Base-by-base conservation (phyloP, 2,797 vertebrate species). In the Poeciliopsis presidionis region DNA sequence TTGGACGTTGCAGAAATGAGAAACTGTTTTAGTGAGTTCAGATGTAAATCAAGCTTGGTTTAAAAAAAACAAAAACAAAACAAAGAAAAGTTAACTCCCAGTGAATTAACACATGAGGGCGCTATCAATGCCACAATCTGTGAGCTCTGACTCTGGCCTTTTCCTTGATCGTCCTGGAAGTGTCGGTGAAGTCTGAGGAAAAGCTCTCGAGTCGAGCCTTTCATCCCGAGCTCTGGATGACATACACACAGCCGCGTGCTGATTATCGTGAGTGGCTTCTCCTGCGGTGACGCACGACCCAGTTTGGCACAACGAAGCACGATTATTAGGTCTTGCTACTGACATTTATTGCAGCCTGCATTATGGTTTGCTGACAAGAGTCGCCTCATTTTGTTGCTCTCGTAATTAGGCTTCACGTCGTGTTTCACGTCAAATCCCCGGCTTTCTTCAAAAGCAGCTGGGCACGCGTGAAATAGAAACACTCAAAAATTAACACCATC, bases 191-290 rank as follows among this genome's bases (percentile, higher is more conserved):
- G 71, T 81, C 25, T 86, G 70, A 57, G 33, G 41, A 74, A 76
- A 41, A 30, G 43, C 77, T 73, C 70, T 47, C 12, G 30, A 80
- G 30, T 53, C 73, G 43, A 5, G 36, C 5, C 0, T 41, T 0
- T 30, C 72, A 74, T 28, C 28, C 72, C 25, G 86, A 49, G 12
- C 76, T 83, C 81, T 81, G 70, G 72, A 59, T 81, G 55, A 81
- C 78, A 76, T 16, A 0, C 36, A 67, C 28, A 67, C 51, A 20
- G 51, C 1, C 14, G 73, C 16, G 61, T 45, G 57, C 78, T 91
- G 82, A 88, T 90, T 86, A 89, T 89, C 65, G n/a, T 28, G 79
- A 84, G 78, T 46, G 76, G 73, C 67, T 73, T 76, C 84, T 75
- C 84, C 86, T 59, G 74, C 71, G 55, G 85, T 77, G 77, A 84